These are phyloP conservation scores for Dasyurus viverrinus DNA, from an alignment of 2,113 vertebrate species.

Conservation along the genomic window DNA sequence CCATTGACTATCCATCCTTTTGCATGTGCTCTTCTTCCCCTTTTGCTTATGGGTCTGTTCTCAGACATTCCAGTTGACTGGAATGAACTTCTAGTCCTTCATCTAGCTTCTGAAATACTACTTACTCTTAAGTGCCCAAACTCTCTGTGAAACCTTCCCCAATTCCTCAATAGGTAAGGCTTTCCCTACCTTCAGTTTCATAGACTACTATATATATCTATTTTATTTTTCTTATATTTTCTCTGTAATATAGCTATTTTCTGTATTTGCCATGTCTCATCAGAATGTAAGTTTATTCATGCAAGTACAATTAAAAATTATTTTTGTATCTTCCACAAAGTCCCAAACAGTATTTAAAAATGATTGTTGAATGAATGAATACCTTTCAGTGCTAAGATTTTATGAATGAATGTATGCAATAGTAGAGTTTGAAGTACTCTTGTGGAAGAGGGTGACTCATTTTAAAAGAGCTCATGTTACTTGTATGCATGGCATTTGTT, in stretches of 20 bases:
- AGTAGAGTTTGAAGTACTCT: not conserved
- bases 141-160: not conserved
- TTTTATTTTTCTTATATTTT: not conserved
- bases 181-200: not conserved
- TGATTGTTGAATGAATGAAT: not conserved
- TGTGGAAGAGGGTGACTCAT: not conserved
- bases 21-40: not conserved
- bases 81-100: not conserved
- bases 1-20: not conserved
- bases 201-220: not conserved
- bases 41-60: not conserved
- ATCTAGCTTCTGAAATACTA: not conserved
- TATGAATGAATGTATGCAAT: not conserved
- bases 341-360: not conserved
- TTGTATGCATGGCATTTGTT: not conserved
- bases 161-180: not conserved
- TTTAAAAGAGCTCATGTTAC: not conserved
- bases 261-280: not conserved
- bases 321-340: not conserved
- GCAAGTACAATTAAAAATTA: not conserved
- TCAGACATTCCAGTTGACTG: not conserved
- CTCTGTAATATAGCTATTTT: not conserved
- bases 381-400: not conserved
- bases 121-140: not conserved
- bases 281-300: not conserved